A percentile compares a stretch with the other conserved stretches of the same genome.
Conservation (phyloP, 53 echinoderm and acorn worm species). For the Temnopleurus reevesii region DNA sequence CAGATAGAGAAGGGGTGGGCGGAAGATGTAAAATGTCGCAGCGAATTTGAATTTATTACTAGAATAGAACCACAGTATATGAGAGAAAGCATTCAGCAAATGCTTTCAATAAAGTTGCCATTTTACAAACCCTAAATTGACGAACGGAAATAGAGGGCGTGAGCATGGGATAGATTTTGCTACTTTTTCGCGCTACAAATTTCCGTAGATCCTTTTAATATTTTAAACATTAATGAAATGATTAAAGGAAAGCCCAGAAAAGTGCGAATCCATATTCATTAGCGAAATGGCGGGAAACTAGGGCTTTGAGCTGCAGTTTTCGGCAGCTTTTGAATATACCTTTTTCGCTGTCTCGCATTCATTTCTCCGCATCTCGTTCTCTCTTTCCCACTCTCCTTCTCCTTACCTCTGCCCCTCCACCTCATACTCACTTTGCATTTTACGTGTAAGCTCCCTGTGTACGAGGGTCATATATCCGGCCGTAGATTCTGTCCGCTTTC, state of each 20-base stretch:
- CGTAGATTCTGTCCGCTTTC: too few relatives aligned
- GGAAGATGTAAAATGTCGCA: not conserved
- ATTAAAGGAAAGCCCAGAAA: not conserved
- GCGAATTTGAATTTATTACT: not conserved
- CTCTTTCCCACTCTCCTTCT: not conserved
- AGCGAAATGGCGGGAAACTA: not conserved
- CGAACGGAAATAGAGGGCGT: not conserved
- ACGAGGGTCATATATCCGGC: too few relatives aligned
- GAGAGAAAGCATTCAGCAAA: not conserved
- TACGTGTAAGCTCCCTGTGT: too few relatives aligned
- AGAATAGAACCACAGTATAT: not conserved
- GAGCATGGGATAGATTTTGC: not conserved
- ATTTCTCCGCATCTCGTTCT: not conserved
- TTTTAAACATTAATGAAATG: not conserved
- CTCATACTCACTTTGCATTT: not conserved
- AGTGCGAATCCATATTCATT: conserved; percentile 39
- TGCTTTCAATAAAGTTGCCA: too few relatives aligned
- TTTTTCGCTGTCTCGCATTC: not conserved
- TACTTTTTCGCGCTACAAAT: not conserved
- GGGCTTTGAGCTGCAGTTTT: too few relatives aligned
- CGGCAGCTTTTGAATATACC: not conserved
- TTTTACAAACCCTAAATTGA: not conserved
- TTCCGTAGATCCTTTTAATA: not conserved
- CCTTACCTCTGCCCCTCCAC: not conserved
- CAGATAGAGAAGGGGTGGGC: not conserved